phyloP scores from a whole-genome alignment of 2,113 vertebrate species.

The Sylvietta virens region DNA sequence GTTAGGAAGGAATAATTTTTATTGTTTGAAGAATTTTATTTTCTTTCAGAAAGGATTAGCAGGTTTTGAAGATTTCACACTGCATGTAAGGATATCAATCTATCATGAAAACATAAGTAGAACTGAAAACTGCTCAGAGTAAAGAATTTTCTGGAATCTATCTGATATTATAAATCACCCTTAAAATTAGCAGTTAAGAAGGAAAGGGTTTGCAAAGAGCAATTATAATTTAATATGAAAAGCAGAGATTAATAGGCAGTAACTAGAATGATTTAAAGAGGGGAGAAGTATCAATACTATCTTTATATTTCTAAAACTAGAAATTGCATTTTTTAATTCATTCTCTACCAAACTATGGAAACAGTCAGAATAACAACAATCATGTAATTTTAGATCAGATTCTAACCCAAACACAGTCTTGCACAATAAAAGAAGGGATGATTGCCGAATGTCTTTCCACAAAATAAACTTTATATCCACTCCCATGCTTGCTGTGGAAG shows the following conservation, averaged over 20 bases:
- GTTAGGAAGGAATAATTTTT: not conserved
- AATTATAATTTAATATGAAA: not conserved
- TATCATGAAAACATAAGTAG: not conserved
- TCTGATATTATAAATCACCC: not conserved
- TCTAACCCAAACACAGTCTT: not conserved
- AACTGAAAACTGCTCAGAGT: not conserved
- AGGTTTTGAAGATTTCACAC: not conserved
- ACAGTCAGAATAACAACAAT: not conserved
- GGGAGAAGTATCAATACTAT: not conserved
- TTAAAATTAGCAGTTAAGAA: not conserved
- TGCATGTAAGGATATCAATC: not conserved
- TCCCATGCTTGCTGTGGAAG: not conserved
- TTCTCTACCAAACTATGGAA: not conserved
- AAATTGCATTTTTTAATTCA: not conserved
- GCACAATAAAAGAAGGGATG: not conserved
- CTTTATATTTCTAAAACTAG: not conserved
- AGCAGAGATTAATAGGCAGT: not conserved
- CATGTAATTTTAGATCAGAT: not conserved
- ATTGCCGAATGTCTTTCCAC: not conserved
- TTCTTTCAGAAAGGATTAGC: not conserved
- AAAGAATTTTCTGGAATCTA: not conserved
- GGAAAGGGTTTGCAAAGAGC: not conserved
- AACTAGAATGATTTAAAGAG: not conserved
- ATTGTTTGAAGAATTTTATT: not conserved
- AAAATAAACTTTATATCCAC: not conserved